Conservation (phyloP, 2,888 invertebrate genomes). For the Hydrotaea cyrtoneurina region DNA sequence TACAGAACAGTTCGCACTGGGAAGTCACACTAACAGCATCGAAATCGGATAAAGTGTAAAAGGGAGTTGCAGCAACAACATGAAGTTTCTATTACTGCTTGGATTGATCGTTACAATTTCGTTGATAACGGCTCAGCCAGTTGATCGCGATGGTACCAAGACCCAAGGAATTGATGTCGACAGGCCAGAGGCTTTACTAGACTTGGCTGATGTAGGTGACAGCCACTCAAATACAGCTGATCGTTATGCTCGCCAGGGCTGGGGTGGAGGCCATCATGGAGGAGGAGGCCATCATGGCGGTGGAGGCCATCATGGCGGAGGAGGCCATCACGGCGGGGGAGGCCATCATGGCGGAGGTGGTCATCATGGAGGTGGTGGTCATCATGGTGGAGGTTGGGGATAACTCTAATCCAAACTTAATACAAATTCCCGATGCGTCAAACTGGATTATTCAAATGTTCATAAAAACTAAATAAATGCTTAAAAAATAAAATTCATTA, state of each 20-base stretch:
- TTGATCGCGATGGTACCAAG: background rate
- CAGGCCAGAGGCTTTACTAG: constrained; percentile 54
- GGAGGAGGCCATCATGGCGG: constrained; percentile 45
- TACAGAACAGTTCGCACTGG: background rate
- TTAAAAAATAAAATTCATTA: no score
- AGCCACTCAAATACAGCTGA: constrained; percentile 64
- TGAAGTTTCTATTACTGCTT: background rate
- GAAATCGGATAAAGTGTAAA: background rate
- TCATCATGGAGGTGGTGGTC: no score
- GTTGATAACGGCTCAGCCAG: background rate
- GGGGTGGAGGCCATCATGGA: constrained; percentile 1
- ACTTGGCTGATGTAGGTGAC: constrained; percentile 68
- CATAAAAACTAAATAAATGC: no score
- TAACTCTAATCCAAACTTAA: no score
- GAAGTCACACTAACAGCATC: background rate
- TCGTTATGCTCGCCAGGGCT: constrained; percentile 41
- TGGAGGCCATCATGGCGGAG: constrained; percentile 33
- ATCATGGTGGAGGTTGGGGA: no score
- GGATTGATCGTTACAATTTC: background rate
- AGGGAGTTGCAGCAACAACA: background rate
- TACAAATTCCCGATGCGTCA: no score
- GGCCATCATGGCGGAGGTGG: no score
- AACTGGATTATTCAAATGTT: no score
- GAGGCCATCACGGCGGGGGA: constrained; percentile 40
- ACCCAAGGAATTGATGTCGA: constrained; percentile 8